Evolutionary conservation across 2,113 vertebrate genomes (phyloP), one percentile per base, ranked within the genome.

Genomic region (Lates calcarifer): DNA sequence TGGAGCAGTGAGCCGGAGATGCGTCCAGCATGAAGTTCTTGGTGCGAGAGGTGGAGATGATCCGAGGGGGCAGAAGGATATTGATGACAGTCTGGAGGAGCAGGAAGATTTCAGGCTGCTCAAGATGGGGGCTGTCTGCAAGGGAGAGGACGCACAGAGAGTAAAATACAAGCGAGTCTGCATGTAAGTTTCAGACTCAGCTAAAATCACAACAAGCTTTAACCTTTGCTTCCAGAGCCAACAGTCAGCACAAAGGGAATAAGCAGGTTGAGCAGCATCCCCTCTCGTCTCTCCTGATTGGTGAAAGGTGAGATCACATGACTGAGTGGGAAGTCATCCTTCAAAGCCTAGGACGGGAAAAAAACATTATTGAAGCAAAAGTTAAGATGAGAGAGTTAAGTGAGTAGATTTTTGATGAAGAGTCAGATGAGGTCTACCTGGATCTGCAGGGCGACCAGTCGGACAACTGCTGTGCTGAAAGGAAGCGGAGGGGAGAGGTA

Each of bases 251-350:
- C 98, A 92, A 99, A 99, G 81, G 98, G 98, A 93, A 99, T 99
- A 70, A 99, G 95, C 71, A 99, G 96, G 90, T 99, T 99, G 91
- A 99, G 97, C 93, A 99, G 96, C 98, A 99, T 99, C 90, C 98
- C 98, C 93, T 99, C 98, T 91, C 98, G 95, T 92, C 98, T 95
- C 92, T 99, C 98, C 94, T 99, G 97, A 96, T 99, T 99, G 95
- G 98, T 99, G 95, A 99, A 99, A 67, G 98, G 98, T 75, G 98
- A 99, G 94, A 99, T 98, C 95, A 99, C 98, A 85, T 99, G 98
- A 93, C 97, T 98, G 93, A 99, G 95, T 20, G 98, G 98, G 41
- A 99, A 99, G 95, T 99, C 98, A 82, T 99, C 98, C 95, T 99
- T 99, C 93, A 99, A 96, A 86, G 98, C 98, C 98, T 99, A 91